Evolutionary conservation across 92 coral and sea anemone species (phyloP).

Genomic region (Desmophyllum pertusum): DNA sequence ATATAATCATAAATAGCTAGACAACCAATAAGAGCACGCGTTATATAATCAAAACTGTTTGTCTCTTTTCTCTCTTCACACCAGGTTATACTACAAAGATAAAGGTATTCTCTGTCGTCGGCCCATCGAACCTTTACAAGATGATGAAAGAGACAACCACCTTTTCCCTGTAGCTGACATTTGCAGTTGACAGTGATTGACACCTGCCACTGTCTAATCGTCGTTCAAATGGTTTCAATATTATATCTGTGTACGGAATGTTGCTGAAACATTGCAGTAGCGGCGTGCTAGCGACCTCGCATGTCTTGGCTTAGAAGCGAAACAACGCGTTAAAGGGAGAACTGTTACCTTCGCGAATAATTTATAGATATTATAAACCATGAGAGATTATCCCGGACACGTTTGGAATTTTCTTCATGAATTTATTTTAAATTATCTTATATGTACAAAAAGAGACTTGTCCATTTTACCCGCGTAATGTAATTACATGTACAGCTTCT

Average conservation of each 20-base stretch:
- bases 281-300: not conserved
- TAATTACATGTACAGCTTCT: not conserved
- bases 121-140: conserved; percentile 75
- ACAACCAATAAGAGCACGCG: not conserved
- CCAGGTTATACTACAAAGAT: conserved; percentile 81
- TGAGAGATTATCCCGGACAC: not conserved
- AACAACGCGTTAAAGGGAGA: not conserved
- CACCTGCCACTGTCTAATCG: not conserved
- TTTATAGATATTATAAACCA: not conserved
- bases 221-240: not conserved
- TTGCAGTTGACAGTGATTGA: conserved; percentile 78
- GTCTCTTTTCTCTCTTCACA: conserved; percentile 3
- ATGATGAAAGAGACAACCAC: conserved; percentile 82
- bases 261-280: not conserved
- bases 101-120: conserved; percentile 71
- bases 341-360: not conserved
- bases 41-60: not conserved
- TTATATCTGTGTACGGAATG: not conserved
- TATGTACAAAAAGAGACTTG: conserved; percentile 10
- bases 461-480: not conserved
- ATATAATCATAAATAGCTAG: not conserved
- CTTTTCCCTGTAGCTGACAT: conserved; percentile 79
- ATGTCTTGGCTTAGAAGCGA: not conserved
- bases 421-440: conserved; percentile 4
- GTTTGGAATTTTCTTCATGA: not conserved